Base-by-base conservation (phyloP, 1,140 invertebrate species). In the Platyscapa corneri region DNA sequence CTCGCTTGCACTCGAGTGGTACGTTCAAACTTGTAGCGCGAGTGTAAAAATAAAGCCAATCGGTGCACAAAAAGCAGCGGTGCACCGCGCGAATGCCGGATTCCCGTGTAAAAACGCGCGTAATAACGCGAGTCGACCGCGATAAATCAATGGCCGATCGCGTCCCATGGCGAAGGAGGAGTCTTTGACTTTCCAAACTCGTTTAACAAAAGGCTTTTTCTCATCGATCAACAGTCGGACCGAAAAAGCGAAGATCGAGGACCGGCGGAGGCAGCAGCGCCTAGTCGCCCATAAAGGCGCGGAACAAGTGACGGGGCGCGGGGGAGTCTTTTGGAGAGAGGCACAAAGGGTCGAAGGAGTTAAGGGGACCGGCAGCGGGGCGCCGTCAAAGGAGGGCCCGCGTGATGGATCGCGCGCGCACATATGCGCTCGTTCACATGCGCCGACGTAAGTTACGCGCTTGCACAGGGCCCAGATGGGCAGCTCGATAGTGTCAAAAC, bases 401-500 rank as follows among this genome's bases (percentile, higher is more conserved):
- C n/a, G 77, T 84, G 82, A 84, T 84, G 82, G 82, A 84, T 84
- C 82, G 82, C 42, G 75, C 56, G 18, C 53, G 12, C 53, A 64
- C 34, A 20, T 70, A 27, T 46, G 23, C 39, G 56, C 18, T 20
- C 20, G 49, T 20, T 23, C 70, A 64, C 42, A 56, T 74, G 65
- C 46, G 49, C 30, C 39, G 65, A 27, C 72, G 42, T 32, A 1
- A 16, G 27, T 32, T 27, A 30, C 76, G 53, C 12, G 23, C 46
- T 30, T n/a, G 34, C 72, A 23, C 67, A 65, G 49, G 78, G 74
- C 72, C 84, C 78, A 76, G 88, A 90, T 90, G 88, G 82, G 64
- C 60, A 23, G 60, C 1, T 78, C 72, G 90, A 90, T 91, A 90
- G 84, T 87, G 89, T 90, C 90, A 86, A 85, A 89, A 88, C 82